phyloP scores from a whole-genome alignment of 2,113 vertebrate species.

The Crotalus horridus region DNA sequence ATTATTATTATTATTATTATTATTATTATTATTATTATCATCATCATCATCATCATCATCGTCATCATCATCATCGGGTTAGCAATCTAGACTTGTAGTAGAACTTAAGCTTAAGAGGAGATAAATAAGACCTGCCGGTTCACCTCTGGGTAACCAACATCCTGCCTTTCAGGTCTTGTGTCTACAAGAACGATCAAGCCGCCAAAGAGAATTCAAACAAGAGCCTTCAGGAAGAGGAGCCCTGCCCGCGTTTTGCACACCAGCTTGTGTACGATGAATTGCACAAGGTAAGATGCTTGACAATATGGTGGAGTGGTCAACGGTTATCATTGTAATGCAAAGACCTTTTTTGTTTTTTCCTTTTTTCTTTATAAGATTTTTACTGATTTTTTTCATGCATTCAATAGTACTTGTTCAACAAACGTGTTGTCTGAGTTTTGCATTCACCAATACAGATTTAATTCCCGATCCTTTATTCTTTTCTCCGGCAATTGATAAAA shows the following conservation, averaged over 20 bases:
- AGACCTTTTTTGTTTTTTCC: too few relatives aligned
- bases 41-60: too few relatives aligned
- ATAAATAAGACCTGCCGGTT: background rate
- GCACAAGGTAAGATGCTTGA: slow-evolving; percentile 83
- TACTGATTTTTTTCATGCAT: too few relatives aligned
- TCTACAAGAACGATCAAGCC: slow-evolving; percentile 97
- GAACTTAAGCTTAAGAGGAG: background rate
- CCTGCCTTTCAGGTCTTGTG: slow-evolving; percentile 86
- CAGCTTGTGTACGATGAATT: slow-evolving; percentile 97
- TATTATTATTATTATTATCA: too few relatives aligned
- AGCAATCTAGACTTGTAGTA: background rate
- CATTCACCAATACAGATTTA: too few relatives aligned
- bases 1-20: too few relatives aligned
- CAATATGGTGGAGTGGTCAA: rapidly evolving
- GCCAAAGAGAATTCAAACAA: slow-evolving; percentile 93
- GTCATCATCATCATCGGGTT: background rate
- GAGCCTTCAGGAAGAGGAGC: slow-evolving; percentile 94
- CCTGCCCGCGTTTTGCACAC: slow-evolving; percentile 97
- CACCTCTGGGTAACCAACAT: background rate
- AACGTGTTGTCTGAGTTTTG: too few relatives aligned
- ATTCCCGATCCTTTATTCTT: too few relatives aligned
- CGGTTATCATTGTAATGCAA: background rate
- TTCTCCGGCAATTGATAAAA: too few relatives aligned
- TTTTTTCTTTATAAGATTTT: too few relatives aligned
- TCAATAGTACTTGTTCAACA: too few relatives aligned